Conservation (phyloP, 2,113 vertebrate species). For the Sula dactylatra region DNA sequence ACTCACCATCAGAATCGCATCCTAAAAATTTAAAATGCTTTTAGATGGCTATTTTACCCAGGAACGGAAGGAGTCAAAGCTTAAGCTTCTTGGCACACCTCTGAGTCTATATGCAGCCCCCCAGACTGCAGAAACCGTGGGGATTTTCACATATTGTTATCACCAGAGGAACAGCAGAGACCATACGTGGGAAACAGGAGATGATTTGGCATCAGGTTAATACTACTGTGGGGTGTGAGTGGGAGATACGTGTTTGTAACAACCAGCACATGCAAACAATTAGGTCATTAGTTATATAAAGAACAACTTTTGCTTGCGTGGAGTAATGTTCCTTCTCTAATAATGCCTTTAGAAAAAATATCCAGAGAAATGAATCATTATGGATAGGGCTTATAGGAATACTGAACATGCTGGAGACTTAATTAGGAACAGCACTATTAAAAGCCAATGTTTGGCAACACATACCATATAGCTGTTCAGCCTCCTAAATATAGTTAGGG, state of each 20-base stretch:
- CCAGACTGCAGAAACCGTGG: neutral
- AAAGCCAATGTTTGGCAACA: neutral
- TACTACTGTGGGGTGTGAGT: neutral
- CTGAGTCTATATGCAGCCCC: neutral
- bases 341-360: neutral
- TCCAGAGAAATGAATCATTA: neutral
- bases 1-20: neutral
- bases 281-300: neutral
- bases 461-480: neutral
- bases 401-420: neutral
- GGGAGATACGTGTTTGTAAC: neutral
- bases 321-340: neutral
- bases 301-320: neutral
- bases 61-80: neutral
- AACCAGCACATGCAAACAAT: neutral
- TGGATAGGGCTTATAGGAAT: neutral
- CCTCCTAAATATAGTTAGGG: neutral
- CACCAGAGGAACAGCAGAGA: neutral
- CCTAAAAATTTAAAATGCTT: neutral
- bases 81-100: neutral
- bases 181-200: fast-evolving
- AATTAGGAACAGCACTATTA: neutral
- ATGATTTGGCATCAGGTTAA: neutral
- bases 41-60: neutral
- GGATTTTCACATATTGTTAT: neutral